Percentiles rank a stretch among this genome's conserved stretches.
Evolutionary conservation across 1,140 invertebrate genomes (phyloP).

Genomic region (Theocolax elegans): DNA sequence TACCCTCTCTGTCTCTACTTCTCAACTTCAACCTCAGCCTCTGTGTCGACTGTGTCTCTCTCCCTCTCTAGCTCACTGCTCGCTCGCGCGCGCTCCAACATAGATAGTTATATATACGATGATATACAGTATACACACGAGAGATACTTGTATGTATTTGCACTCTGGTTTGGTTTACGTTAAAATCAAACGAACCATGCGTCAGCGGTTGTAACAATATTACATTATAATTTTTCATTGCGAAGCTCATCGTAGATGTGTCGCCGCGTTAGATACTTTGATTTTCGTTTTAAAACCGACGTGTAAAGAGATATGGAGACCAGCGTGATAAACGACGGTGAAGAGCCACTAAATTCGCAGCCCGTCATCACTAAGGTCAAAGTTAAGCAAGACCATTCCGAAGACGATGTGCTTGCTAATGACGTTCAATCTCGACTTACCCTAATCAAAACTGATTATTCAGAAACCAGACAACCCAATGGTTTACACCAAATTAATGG

Average conservation of each 20-base stretch:
- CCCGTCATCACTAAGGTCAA: constrained; percentile 47
- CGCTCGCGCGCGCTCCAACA: no score
- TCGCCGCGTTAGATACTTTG: background rate
- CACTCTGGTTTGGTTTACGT: no score
- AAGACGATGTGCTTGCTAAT: constrained; percentile 51
- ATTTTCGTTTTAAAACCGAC: background rate
- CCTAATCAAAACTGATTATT: constrained; percentile 42
- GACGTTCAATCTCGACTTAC: constrained; percentile 60
- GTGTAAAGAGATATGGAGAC: constrained; percentile 10
- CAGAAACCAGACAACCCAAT: constrained; percentile 51
- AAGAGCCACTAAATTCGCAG: constrained; percentile 45
- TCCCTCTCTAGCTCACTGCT: no score
- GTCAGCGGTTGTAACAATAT: no score
- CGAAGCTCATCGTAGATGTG: constrained; percentile 23
- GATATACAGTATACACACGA: background rate
- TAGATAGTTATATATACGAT: background rate
- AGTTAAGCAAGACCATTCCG: constrained; percentile 46
- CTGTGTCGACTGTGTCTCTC: no score
- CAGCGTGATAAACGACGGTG: background rate
- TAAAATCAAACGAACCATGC: no score
- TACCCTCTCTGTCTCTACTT: no score
- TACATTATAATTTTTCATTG: constrained; percentile 8
- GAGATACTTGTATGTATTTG: background rate
- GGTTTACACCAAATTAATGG: constrained; percentile 60
- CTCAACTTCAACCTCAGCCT: no score